Base-by-base conservation (phyloP, 2,797 vertebrate species). In the Nannoperca australis region DNA sequence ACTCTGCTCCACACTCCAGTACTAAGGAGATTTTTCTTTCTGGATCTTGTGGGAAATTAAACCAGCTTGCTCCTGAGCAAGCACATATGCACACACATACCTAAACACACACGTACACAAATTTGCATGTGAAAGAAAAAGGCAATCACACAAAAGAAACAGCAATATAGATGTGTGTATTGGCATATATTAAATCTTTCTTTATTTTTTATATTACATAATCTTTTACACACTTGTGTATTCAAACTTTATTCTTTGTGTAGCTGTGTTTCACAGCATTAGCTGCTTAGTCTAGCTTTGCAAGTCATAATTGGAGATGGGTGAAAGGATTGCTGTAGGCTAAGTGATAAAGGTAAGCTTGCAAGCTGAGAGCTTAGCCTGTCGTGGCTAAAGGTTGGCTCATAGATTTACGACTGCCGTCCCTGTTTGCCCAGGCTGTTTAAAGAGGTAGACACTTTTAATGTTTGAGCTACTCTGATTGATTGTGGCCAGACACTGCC, bases 31-130 rank as follows among this genome's bases (percentile, higher is more conserved):
- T 91, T 93, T 92, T 88, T 90, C 86, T 90, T 81, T 76, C 85
- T 80, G 74, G 76, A 88, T 92, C 91, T 91, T 86, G 55, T 83
- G 93, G 91, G 92, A 94, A 93, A 94, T 94, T 90, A 94, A 93
- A 90, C 42, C 79, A 58, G 70, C 79, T 82, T 69, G 45, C 81
- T 77, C 75, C 70, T 69, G 72, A 84, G 62, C 68, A 73, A 71
- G 65, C 80, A 74, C 70, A 27, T 62, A 71, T 50, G 51, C 58
- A 70, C 55, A 63, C 73, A 34, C 32, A 49, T 50, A 5, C 11
- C 20, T 22, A 24, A 12, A 68, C 60, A 72, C 67, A 73, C 40
- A 67, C 49, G 74, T 10, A 72, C 27, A 72, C 51, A 58, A 10
- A 66, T 70, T 38, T 73, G 68, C 24, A 3, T 66, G 14, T 20